Conservation (phyloP, 2,113 vertebrate species). For the Micronycteris hirsuta region DNA sequence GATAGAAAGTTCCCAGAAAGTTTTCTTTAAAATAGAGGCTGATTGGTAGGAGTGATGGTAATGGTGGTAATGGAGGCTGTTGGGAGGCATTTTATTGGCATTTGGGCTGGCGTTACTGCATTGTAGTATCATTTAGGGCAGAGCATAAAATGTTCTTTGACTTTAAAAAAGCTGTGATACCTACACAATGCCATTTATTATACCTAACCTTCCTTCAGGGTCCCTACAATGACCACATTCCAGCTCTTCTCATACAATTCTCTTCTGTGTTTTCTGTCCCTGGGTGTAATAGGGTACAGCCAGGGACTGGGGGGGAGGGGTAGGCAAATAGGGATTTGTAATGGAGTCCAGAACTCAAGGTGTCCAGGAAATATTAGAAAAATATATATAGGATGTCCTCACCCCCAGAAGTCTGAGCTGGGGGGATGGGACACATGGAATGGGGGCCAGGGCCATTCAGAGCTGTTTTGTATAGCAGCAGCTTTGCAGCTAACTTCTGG, state of each 20-base stretch:
- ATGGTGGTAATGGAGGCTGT: neutral
- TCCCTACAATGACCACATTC: neutral
- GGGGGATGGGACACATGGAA: too few species aligned
- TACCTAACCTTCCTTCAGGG: neutral
- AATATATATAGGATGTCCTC: too few species aligned
- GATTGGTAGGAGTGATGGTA: fast-evolving
- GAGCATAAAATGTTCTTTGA: neutral
- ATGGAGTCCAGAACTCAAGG: too few species aligned
- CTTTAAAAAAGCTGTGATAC: neutral
- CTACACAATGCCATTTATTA: neutral
- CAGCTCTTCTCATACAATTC: neutral
- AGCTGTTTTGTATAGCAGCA: too few species aligned
- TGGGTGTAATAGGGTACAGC: too few species aligned
- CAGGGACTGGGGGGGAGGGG: too few species aligned
- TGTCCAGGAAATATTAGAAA: too few species aligned
- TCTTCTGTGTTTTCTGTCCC: neutral
- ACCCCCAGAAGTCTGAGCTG: too few species aligned
- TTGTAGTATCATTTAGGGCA: neutral
- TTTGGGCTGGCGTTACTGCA: neutral
- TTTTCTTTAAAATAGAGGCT: neutral
- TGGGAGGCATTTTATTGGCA: neutral
- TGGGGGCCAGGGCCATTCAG: too few species aligned
- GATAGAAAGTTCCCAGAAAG: neutral
- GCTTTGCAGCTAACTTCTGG: too few species aligned
- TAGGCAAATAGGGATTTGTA: too few species aligned